phyloP scores from a whole-genome alignment of 53 echinoderm and acorn worm genomes.

The Glandiceps talaboti region DNA sequence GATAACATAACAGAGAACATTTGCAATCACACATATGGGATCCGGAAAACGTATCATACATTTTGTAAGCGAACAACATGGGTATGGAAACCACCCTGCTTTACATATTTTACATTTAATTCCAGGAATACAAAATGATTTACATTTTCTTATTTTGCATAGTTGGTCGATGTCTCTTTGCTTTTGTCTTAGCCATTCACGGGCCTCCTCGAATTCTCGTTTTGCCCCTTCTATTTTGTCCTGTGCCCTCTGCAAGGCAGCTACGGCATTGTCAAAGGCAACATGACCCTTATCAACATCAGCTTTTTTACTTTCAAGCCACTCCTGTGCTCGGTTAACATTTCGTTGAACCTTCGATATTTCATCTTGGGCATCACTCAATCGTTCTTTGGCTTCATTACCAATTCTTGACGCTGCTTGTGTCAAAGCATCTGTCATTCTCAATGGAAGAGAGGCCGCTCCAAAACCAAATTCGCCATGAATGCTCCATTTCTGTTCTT shows the following conservation, averaged over 20 bases:
- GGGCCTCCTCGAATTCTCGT: not conserved
- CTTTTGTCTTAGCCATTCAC: not conserved
- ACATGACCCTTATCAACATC: not conserved
- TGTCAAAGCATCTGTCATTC: not conserved
- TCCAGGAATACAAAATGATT: not conserved
- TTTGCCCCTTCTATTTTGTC: not conserved
- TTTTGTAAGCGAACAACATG: not conserved
- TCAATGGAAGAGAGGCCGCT: not conserved
- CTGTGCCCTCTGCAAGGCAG: not conserved
- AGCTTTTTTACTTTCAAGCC: not conserved
- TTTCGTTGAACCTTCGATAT: not conserved
- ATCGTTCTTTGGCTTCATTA: not conserved
- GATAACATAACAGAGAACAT: not conserved
- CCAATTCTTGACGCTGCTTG: not conserved
- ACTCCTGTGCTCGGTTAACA: not conserved
- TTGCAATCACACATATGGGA: not conserved
- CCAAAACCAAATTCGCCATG: not conserved
- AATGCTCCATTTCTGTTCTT: not conserved
- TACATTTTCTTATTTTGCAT: not conserved
- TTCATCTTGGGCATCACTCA: not conserved
- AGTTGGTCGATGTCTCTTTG: not conserved
- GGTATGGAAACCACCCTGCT: not conserved
- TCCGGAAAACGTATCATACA: not conserved
- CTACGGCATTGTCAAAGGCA: not conserved
- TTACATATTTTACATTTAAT: not conserved